Base-by-base conservation (phyloP, 2,113 vertebrate species). In the Tychaedon coryphoeus region DNA sequence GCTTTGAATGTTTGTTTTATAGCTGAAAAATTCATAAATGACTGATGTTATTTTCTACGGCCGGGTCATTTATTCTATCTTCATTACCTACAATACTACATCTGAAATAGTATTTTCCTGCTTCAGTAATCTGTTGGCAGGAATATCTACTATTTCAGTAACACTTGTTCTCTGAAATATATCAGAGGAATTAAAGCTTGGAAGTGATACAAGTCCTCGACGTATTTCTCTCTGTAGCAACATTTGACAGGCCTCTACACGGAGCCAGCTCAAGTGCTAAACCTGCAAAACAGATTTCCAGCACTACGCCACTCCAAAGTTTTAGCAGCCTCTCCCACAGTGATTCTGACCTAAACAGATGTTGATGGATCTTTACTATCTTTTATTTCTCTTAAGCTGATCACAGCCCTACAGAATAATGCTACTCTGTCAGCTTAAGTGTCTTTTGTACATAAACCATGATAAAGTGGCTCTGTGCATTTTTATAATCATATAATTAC, bases 181-280 rank as follows among this genome's bases (percentile, higher is more conserved):
- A 95, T 96, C 74, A 45, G 91, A 88, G 92, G 87, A 96, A 96
- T 95, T 96, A 93, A 93, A 94, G 92, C 76, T 92, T 96, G 94
- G 96, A 96, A 88, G 58, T 1, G 17, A 69, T 80, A 76, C 86
- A 95, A 94, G 56, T 28, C 89, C 76, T 70, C 45, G n/a, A 83
- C 2, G 51, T 90, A 83, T 80, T 96, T 92, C 91, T 96, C 83
- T 93, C 91, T 36, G 72, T 71, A 90, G 92, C 86, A 96, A 93
- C 92, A 74, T 95, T 76, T 88, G 88, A 95, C 91, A 84, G 88
- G 86, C 33, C 90, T 80, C 88, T 45, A 54, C 76, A 42, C 3
- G 6, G 2, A 88, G 92, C 83, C 94, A 96, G 47, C 58, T 61
- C 88, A 28, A 88, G 88, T 36, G 67, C 86, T 91, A 93, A 96